Evolutionary conservation across 2,888 invertebrate genomes (phyloP), one percentile per base, ranked within the genome.

Genomic region (Alentia gelatinosa): DNA sequence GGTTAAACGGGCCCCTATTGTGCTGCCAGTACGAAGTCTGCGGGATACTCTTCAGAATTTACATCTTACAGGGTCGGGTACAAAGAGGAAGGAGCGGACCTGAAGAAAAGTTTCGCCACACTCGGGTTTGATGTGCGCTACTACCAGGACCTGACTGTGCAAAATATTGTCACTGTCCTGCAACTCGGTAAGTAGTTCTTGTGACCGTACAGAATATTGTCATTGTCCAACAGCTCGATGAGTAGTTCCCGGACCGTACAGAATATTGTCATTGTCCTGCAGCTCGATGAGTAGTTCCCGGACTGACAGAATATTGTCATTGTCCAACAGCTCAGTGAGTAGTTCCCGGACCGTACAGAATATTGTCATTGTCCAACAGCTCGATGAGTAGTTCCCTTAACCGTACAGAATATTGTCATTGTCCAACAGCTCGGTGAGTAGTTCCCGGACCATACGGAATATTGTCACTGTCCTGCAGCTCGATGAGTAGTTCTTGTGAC

Each of bases 131-230:
- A 86, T 7, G 86, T 47, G 15, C 26, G 50, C 7, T 86, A 86
- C 50, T 50, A 86, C 86, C 47, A 86, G 86, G 86, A 86, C 86
- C 47, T 86, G 37, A 79, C 79, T n/a, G 79, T 79, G 4, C 79
- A 79, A 39, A 79, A 79, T 39, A 79, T 79, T 1, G 39, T 79
- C 37, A 37, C 37, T 3, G 79, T 79, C 79, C 79, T 79, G 5
- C 15, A 33, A 79, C 37, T 79, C 1, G 1, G 79, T 79, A 35
- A 79, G 63, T 63, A 63, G 56, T 12, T 19, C 56, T n/a, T 56
- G 3, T 12, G 19, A 4, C 19, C 56, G 19, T n/a, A 56, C n/a
- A 56, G 23, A 56, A 9, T n/a, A 5, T 56, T 56, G 47, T 15
- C 47, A 42, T 42, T 42, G 47, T n/a, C n/a, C n/a, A n/a, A n/a